Base-by-base conservation (phyloP, 2,888 invertebrate species). In the Myopa testacea region DNA sequence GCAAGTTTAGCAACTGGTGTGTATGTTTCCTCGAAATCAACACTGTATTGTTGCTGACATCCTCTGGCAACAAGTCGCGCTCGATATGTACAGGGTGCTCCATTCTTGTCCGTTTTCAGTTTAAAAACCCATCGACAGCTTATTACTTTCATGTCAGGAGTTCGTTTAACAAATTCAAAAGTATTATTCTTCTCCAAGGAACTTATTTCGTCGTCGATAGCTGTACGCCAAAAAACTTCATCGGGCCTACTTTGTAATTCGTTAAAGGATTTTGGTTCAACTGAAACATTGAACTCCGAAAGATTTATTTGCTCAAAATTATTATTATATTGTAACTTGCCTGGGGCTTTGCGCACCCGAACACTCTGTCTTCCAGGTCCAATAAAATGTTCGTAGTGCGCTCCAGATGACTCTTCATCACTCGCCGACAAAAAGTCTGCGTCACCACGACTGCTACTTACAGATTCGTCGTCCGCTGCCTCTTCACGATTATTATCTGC, bases 221-320 rank as follows among this genome's bases (percentile, higher is more conserved):
- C 65, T 38, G 7, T 16, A 37, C 16, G 4, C 65, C 38, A 65
- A 37, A 37, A 38, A 8, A 16, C 8, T 26, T 6, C 16, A 37
- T 26, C 37, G 6, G 37, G 12, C 8, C 65, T 65, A 37, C 16
- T 6, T 34, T 7, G 37, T 8, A 65, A 37, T 65, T 65, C 38
- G 8, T 65, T 38, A 38, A 37, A 65, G 65, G 37, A 37, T 37
- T 38, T 65, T 7, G 65, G 65, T 16, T 14, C 65, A 65, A 4
- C 65, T 38, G 16, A 52, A 81, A 81, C 6, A 26, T 6, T 38
- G n/a, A 40, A 71, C 52, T 38, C 16, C 7, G 26, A 45, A 83
- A 81, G 37, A 74, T 26, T 26, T 26, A 65, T 12, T 78, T 60
- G 38, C 38, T 37, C 65, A 10, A 65, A 26, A 37, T 73, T 73